phyloP scores from a whole-genome alignment of 92 coral and sea anemone genomes.

The Porites lobata region DNA sequence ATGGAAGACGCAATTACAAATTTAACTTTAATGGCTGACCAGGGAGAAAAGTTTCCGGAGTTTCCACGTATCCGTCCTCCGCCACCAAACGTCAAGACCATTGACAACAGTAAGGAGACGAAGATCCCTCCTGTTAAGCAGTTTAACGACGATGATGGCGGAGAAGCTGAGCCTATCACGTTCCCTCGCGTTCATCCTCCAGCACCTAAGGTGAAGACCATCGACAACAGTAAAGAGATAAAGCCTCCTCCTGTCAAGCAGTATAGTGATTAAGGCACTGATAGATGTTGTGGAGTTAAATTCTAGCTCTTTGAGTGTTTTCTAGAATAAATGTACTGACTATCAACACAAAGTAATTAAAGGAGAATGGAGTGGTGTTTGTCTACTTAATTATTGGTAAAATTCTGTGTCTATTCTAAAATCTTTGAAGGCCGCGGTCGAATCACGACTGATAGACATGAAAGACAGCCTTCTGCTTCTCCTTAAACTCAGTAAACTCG shows the following conservation, averaged over 20 bases:
- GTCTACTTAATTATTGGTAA: too few species aligned
- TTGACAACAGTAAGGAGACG: constrained; percentile 38
- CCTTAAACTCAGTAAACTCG: too few species aligned
- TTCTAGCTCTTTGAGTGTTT: too few species aligned
- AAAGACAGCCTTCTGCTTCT: too few species aligned
- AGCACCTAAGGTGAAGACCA: constrained; percentile 4
- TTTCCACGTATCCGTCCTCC: constrained; percentile 10
- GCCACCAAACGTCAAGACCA: constrained; percentile 8
- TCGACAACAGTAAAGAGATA: neutral
- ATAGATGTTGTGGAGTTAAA: too few species aligned
- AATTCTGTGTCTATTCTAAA: too few species aligned
- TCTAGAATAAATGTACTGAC: too few species aligned
- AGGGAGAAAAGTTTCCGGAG: neutral
- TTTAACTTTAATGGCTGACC: neutral
- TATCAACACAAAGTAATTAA: too few species aligned
- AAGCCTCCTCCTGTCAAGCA: constrained; percentile 4
- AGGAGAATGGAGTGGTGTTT: too few species aligned
- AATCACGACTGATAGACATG: too few species aligned
- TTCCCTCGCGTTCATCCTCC: neutral
- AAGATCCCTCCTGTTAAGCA: constrained; percentile 1
- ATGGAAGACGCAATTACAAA: neutral
- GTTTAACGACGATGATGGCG: constrained; percentile 4
- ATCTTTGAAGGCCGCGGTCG: too few species aligned
- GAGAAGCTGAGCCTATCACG: neutral
- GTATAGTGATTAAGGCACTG: too few species aligned